phyloP scores from a whole-genome alignment of 37 sponge, comb jelly and placozoan species.

The Cliona cf. orientalis region DNA sequence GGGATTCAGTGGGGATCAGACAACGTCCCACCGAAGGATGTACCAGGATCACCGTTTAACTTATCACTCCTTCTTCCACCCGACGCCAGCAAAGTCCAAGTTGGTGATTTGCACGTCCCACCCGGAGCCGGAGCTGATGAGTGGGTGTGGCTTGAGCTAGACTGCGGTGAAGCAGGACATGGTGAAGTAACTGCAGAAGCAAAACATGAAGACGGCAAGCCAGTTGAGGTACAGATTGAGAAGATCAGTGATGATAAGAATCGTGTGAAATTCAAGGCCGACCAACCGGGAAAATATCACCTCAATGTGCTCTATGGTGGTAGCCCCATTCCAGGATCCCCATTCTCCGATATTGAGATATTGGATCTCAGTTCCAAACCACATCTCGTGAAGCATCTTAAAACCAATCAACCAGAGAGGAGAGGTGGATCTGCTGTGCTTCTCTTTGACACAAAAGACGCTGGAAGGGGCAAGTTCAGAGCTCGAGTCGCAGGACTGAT shows the following conservation, averaged over 20 bases:
- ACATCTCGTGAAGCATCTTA: constrained; percentile 11
- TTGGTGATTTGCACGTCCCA: background rate
- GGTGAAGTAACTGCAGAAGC: constrained; percentile 37
- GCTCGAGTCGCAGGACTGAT: constrained; percentile 22
- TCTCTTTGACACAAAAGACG: constrained; percentile 48
- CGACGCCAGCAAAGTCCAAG: constrained; percentile 8
- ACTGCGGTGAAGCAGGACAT: constrained; percentile 42
- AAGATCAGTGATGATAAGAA: constrained; percentile 1
- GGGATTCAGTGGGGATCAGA: background rate
- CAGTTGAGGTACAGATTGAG: constrained; percentile 16
- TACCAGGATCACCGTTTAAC: constrained; percentile 64
- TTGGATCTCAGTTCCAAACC: constrained; percentile 22
- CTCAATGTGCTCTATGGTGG: constrained; percentile 50
- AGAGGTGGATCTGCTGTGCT: constrained; percentile 9
- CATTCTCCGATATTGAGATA: constrained; percentile 34
- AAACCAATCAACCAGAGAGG: background rate
- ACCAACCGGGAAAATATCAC: constrained; percentile 31
- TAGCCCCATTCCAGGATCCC: constrained; percentile 40
- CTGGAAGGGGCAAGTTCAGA: constrained; percentile 57
- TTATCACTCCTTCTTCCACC: constrained; percentile 8
- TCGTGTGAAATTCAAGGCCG: constrained; percentile 41
- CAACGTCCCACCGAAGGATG: constrained; percentile 13
- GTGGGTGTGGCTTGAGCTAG: constrained; percentile 20
- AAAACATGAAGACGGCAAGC: constrained; percentile 1
- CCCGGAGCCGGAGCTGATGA: background rate